Conservation (phyloP, 2,797 vertebrate genomes). For the Arrhamphus sclerolepis region DNA sequence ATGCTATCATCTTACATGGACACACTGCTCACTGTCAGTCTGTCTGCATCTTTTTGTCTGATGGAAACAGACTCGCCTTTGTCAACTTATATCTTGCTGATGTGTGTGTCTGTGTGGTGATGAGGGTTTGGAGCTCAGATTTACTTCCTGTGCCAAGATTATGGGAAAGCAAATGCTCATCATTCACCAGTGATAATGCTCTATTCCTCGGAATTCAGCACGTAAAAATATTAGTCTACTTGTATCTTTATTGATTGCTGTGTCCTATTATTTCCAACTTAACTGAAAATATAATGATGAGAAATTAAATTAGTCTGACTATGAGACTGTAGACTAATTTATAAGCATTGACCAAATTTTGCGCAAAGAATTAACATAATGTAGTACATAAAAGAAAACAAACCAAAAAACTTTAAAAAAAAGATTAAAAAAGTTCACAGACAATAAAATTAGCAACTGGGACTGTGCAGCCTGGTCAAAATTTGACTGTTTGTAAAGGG, state of each 20-base stretch:
- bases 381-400: no score
- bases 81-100: conserved; percentile 27
- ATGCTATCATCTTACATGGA: conserved; percentile 60
- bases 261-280: conserved; percentile 1
- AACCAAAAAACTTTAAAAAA: no score
- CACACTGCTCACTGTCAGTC: conserved; percentile 38
- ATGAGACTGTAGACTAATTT: no score
- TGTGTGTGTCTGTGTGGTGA: neutral
- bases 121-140: conserved; percentile 2
- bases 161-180: conserved; percentile 24
- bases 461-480: no score
- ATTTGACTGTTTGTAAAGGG: no score
- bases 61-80: conserved; percentile 58
- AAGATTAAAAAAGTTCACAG: no score
- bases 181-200: neutral
- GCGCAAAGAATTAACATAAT: no score
- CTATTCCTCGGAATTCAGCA: conserved; percentile 1
- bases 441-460: no score
- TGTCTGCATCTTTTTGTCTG: conserved; percentile 43
- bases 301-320: neutral
- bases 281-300: neutral
- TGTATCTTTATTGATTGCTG: conserved; percentile 4
- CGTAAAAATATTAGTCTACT: conserved; percentile 4
- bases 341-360: no score
- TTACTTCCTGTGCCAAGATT: conserved; percentile 43